Evolutionary conservation across 35 echinoderm and acorn worm genomes (phyloP), one percentile per base, ranked within the genome.

Genomic region (Holothuria glaberrima): DNA sequence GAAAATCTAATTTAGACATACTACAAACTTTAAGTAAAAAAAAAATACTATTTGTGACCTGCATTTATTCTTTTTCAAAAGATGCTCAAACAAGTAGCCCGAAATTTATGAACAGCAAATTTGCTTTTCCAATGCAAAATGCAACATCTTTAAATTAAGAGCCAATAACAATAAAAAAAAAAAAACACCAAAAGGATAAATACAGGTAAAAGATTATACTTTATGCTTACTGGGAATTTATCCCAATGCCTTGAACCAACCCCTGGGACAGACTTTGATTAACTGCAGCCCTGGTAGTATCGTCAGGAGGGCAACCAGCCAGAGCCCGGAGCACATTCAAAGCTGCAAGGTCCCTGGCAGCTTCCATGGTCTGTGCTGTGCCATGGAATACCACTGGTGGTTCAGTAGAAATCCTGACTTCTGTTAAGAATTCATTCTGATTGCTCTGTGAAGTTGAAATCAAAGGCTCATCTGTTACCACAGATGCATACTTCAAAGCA

Each of bases 321-420:
- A 99, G 56, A 0, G 91, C 85, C 26, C 91, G 82, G 4, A 99
- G 75, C 36, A 93, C 91, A 38, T 89, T 92, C 72, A 99, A 78
- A n/a, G 97, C 57, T 63, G 97, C 97, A 9, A 81, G 90, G 70
- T 99, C 97, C 56, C 93, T 91, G 0, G 97, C 88, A 19, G 91
- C 93, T 21, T 99, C 97, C 32, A 93, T 78, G 3, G 93, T 91
- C 9, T 91, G 81, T 41, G 93, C 91, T 0, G 84, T 27, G 16
- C 93, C 97, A 38, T 93, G 90, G 66, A 83, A 93, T 5, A 89
- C 90, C 16, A 94, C 72, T 62, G 92, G 91, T 25, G 97, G 97
- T 21, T 94, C 93, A 3, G 93, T 99, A 0, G 93, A 93, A 20
- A 99, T 89, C 19, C 87, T 89, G 19, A 99, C 97, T 59, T 95